Base-by-base conservation (phyloP, 2,113 vertebrate genomes). In the Bostrychus sinensis region DNA sequence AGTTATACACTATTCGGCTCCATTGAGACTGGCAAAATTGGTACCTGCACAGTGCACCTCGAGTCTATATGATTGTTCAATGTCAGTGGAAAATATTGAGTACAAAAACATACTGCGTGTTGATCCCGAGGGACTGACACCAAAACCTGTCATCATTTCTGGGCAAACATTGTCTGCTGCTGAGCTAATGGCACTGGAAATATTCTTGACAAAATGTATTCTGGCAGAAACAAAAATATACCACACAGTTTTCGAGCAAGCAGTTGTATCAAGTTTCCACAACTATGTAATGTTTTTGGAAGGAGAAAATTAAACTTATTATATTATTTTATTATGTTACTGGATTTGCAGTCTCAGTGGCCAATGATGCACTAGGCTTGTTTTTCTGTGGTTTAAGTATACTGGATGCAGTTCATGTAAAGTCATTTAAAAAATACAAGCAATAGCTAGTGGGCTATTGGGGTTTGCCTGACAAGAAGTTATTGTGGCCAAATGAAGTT, bases 141-240 rank as follows among this genome's bases (percentile, higher is more conserved):
- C 28, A 30, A 66, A 85, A 58, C 41, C 55, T 62, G 67, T 77
- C 48, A 73, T 79, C 41, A 59, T 65, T 62, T 54, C 39, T 30
- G 37, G 37, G 5, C 41, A 50, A 48, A 63, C 22, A 3, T 59
- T 56, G 38, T 22, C 37, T 41, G 60, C 36, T 54, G 23, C 23
- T 9, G 39, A 28, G 62, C 30, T 38, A 51, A 57, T 53, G 34
- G 20, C n/a, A 59, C 1, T 10, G 8, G 28, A 41, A 39, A 20
- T 16, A 9, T 12, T 55, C 36, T 22, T 4, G 37, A 46, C 20
- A 20, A 67, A 28, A 3, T 37, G 11, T 34, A 43, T 25, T 55
- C 41, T 16, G 37, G 25, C 23, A 59, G 30, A 7, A 77, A 43
- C 4, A 12, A 37, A 56, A 43, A 41, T 11, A 23, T 16, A 39